These are phyloP conservation scores for Eucidaris tribuloides DNA, from an alignment of 35 echinoderm and acorn worm species.

Conservation along the genomic window DNA sequence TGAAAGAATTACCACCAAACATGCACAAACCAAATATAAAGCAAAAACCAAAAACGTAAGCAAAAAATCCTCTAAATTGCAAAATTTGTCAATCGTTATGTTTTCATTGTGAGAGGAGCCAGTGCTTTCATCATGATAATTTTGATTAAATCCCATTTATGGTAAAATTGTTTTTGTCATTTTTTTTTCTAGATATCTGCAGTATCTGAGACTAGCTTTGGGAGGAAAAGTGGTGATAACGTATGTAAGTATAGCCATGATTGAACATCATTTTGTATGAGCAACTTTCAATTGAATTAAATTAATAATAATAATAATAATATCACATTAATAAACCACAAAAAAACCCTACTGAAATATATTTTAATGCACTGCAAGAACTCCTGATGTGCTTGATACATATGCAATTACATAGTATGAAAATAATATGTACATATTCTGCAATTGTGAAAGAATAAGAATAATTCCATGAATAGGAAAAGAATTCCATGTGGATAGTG, in stretches of 20 bases:
- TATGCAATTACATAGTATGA: too few species aligned
- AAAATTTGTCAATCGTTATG: background rate
- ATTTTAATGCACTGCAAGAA: too few species aligned
- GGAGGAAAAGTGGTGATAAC: slow-evolving; percentile 16
- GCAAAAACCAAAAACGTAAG: background rate
- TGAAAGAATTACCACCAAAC: too few species aligned
- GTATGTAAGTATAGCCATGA: background rate
- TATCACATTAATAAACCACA: too few species aligned
- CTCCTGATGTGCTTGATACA: too few species aligned
- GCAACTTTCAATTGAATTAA: too few species aligned
- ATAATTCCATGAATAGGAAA: too few species aligned
- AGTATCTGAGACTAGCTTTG: slow-evolving; percentile 9
- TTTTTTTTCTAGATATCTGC: slow-evolving; percentile 4
- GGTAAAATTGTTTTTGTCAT: background rate
- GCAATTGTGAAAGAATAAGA: too few species aligned
- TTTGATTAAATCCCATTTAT: background rate
- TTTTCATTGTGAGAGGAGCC: background rate
- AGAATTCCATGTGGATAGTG: too few species aligned
- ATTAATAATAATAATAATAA: too few species aligned
- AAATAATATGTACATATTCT: too few species aligned
- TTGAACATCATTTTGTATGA: background rate
- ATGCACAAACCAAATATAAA: background rate
- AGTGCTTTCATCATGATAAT: background rate
- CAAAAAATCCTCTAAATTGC: background rate
- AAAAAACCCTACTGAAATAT: too few species aligned